Base-by-base conservation (phyloP, 2,797 vertebrate species). In the Rhynchonycteris naso region DNA sequence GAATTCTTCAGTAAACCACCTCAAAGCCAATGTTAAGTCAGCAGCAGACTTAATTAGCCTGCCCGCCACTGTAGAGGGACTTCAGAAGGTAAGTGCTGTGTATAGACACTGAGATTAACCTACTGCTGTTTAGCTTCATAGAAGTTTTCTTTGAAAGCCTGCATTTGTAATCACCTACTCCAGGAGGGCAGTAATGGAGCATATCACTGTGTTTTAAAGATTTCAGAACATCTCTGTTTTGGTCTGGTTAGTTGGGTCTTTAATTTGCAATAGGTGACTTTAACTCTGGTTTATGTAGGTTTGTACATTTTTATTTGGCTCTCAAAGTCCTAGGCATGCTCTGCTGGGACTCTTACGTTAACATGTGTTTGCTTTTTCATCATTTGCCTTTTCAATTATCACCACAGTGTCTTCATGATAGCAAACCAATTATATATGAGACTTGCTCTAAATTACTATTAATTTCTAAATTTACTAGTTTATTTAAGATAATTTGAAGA, bases 1-100 rank as follows among this genome's bases (percentile, higher is more conserved):
- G 97, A 99, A 99, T 96, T 98, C 99, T 93, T 99, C 99, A 82
- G 99, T 99, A 76, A 99, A 98, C 98, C 99, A 99, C 97, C 99
- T 99, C 91, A 99, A 99, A 98, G 98, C 98, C 97, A 99, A 99
- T 96, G 98, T 99, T 76, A 99, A 99, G 97, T 99, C 99, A 7
- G 99, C 99, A 35, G 98, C 99, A 65, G 99, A 99, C 97, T 97
- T 99, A 96, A 99, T 99, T 96, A 99, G 98, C 96, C 99, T 99
- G 94, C 99, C 99, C 22, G 96, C 98, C 50, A 99, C 99, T 33
- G 99, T 99, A 15, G 99, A 99, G 97, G 99, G 99, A 90, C 99
- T 99, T 96, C 99, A 99, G 97, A 99, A 99, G 99, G 99, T 99
- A 97, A 97, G 97, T 97, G 81, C 61, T 96, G 1, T 47, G n/a